phyloP scores from a whole-genome alignment of 2,113 vertebrate genomes.

The Platycercus adscitus region DNA sequence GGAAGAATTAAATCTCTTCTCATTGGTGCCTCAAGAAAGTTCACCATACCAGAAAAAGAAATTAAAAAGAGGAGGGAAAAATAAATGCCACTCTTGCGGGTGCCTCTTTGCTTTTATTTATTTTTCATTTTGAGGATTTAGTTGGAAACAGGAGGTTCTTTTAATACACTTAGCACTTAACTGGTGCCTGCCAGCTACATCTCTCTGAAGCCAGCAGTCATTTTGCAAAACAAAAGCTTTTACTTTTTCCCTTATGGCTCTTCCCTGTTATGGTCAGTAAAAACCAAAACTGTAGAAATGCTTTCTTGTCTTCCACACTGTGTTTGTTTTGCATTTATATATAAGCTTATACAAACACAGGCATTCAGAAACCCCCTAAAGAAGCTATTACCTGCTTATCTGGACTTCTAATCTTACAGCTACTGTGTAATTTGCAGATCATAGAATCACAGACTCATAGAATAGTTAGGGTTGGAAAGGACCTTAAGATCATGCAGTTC shows the following conservation, averaged over 20 bases:
- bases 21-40: background rate
- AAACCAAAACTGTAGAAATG: background rate
- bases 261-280: background rate
- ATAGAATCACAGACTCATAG: background rate
- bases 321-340: background rate
- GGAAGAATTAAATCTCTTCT: background rate
- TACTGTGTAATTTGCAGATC: background rate
- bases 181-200: background rate
- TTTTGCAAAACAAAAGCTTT: constrained; percentile 30
- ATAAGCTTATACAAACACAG: background rate
- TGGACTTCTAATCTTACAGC: background rate
- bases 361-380: background rate
- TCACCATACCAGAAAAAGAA: background rate
- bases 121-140: background rate
- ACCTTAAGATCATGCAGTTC: background rate
- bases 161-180: background rate
- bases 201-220: background rate
- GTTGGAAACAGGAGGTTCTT: background rate
- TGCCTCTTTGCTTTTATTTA: background rate
- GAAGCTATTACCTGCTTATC: background rate
- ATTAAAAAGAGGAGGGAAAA: background rate
- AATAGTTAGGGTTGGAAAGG: background rate
- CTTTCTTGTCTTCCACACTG: background rate
- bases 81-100: fast-evolving
- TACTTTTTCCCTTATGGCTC: background rate